These are phyloP conservation scores for Actinia equina DNA, from an alignment of 64 coral and sea anemone genomes.

Conservation along the genomic window DNA sequence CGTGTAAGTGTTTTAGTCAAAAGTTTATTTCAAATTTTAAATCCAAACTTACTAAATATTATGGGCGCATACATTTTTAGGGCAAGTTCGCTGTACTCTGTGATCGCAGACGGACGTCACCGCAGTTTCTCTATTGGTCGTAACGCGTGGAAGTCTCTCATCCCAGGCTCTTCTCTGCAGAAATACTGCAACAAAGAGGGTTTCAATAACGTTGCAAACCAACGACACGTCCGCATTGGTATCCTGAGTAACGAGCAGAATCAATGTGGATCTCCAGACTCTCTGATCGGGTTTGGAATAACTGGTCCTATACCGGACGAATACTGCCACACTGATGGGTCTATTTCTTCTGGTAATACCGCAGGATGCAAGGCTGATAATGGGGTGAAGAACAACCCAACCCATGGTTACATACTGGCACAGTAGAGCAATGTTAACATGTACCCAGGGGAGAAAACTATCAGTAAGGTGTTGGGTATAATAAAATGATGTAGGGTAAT, in stretches of 20 bases:
- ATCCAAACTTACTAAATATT: too few relatives aligned
- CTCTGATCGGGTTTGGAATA: neutral
- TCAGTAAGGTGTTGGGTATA: too few relatives aligned
- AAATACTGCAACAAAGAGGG: slow-evolving; percentile 54
- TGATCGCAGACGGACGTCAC: slow-evolving; percentile 11
- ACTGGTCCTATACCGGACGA: neutral
- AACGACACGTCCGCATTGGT: neutral
- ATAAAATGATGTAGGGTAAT: too few relatives aligned
- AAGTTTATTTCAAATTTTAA: too few relatives aligned
- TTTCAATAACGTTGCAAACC: neutral
- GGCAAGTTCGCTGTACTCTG: slow-evolving; percentile 23
- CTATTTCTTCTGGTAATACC: neutral
- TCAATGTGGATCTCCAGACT: neutral
- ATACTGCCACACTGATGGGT: neutral
- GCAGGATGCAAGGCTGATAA: neutral
- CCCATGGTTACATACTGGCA: neutral
- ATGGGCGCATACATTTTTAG: neutral
- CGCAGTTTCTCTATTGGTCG: neutral
- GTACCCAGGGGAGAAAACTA: too few relatives aligned
- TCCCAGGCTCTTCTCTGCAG: slow-evolving; percentile 16
- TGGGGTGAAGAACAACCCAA: neutral
- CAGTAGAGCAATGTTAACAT: neutral
- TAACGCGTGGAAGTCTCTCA: slow-evolving; percentile 20
- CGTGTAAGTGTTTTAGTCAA: neutral
- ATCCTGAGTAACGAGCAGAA: neutral